phyloP scores from a whole-genome alignment of 2,113 vertebrate genomes.

The Apodemus sylvaticus region DNA sequence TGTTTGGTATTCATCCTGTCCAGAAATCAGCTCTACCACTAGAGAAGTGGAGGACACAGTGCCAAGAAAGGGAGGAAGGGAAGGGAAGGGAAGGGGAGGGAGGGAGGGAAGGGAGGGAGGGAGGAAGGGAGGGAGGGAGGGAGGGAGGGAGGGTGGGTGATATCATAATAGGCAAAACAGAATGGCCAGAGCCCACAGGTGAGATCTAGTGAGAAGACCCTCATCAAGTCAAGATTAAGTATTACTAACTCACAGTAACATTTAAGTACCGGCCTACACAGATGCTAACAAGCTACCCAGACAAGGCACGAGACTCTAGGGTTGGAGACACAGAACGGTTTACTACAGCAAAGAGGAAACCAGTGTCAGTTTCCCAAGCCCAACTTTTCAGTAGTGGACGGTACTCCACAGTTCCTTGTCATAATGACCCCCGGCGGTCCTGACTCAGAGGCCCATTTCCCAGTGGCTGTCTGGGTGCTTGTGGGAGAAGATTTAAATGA shows the following conservation, averaged over 20 bases:
- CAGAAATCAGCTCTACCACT: not conserved
- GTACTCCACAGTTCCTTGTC: not conserved
- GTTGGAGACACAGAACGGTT: not conserved
- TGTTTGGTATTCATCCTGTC: not conserved
- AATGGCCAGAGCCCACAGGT: not conserved
- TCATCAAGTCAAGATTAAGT: not conserved
- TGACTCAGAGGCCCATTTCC: not conserved
- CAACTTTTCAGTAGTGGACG: not conserved
- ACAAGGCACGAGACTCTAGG: not conserved
- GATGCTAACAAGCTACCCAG: not conserved
- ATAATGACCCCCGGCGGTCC: not conserved
- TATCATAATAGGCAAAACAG: not conserved
- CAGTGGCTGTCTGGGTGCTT: not conserved
- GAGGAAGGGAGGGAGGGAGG: not conserved
- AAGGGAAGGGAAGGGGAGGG: not conserved
- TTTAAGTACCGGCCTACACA: not conserved
- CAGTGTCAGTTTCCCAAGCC: not conserved
- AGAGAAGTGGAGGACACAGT: not conserved
- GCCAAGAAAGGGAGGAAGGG: too few relatives aligned
- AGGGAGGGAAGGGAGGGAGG: too few relatives aligned
- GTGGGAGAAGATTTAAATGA: not conserved
- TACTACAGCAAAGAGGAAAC: not conserved
- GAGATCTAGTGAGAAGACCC: not conserved
- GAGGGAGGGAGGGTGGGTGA: not conserved
- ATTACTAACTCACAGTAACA: not conserved